phyloP scores from a whole-genome alignment of 2,797 vertebrate genomes.

The Benthosema pterotum region DNA sequence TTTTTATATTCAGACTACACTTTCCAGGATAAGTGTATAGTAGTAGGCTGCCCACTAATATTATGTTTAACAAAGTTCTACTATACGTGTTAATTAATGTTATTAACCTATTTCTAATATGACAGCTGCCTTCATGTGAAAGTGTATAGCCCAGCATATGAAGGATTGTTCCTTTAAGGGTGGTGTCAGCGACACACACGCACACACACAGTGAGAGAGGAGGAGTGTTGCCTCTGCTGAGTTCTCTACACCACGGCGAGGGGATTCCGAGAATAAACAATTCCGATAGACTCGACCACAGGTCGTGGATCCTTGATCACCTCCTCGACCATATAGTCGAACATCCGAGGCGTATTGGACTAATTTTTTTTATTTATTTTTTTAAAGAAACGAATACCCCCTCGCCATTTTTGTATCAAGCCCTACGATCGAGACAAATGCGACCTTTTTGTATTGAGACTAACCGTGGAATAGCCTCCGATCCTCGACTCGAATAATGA shows the following conservation, averaged over 20 bases:
- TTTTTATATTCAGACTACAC: neutral
- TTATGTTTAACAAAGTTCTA: too few species aligned
- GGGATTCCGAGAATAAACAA: constrained; percentile 82
- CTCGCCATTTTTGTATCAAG: constrained; percentile 45
- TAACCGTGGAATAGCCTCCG: constrained; percentile 68
- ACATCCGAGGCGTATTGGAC: constrained; percentile 48
- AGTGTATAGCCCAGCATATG: constrained; percentile 2
- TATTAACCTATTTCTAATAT: neutral
- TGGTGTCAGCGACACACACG: constrained; percentile 69
- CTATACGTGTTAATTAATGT: too few species aligned
- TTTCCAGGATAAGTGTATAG: neutral
- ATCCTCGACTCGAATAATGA: constrained; percentile 59
- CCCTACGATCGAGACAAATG: constrained; percentile 52
- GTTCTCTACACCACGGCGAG: constrained; percentile 72
- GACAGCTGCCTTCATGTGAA: neutral
- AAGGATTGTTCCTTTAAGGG: constrained; percentile 78
- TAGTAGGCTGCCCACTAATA: too few species aligned
- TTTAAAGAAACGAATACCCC: constrained; percentile 26
- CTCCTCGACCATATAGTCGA: constrained; percentile 26
- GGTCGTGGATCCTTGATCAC: constrained; percentile 39
- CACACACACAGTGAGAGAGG: too few species aligned
- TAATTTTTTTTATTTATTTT: constrained; percentile 46
- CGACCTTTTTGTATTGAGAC: constrained; percentile 57
- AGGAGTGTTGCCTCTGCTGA: constrained; percentile 74
- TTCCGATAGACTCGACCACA: constrained; percentile 64